Percentiles rank a stretch among this genome's conserved stretches.
Conservation (phyloP, 1,140 invertebrate genomes). For the Diprion similis region DNA sequence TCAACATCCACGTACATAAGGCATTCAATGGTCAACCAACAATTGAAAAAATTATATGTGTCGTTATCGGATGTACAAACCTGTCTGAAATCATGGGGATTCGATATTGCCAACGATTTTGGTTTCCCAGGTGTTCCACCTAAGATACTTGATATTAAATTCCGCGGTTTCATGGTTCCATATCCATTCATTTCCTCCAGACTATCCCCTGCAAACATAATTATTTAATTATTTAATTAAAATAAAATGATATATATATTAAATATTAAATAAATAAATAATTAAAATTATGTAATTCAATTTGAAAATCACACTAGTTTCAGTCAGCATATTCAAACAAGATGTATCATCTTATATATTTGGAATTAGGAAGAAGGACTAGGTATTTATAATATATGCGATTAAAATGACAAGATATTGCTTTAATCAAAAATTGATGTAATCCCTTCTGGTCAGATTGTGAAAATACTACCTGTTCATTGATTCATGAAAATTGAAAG, state of each 20-base stretch:
- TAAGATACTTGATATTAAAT: conserved; percentile 83
- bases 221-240: no score
- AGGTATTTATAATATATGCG: no score
- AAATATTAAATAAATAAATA: no score
- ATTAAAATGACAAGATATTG: no score
- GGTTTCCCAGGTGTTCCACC: conserved; percentile 82
- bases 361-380: no score
- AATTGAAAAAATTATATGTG: conserved; percentile 1
- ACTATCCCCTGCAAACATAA: conserved; percentile 72
- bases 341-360: no score
- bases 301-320: no score
- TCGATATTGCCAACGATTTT: conserved; percentile 89
- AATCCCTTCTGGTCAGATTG: neutral
- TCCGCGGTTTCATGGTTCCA: conserved; percentile 79
- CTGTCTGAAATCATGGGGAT: conserved; percentile 97
- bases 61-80: conserved; percentile 59
- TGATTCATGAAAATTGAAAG: neutral
- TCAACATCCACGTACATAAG: no score
- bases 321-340: no score
- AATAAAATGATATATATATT: no score
- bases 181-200: conserved; percentile 85
- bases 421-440: neutral
- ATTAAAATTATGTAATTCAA: no score
- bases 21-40: neutral
- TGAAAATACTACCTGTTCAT: neutral